These are phyloP conservation scores for Ctenoplectra terminalis DNA, from an alignment of 1,140 invertebrate species.

Conservation along the genomic window DNA sequence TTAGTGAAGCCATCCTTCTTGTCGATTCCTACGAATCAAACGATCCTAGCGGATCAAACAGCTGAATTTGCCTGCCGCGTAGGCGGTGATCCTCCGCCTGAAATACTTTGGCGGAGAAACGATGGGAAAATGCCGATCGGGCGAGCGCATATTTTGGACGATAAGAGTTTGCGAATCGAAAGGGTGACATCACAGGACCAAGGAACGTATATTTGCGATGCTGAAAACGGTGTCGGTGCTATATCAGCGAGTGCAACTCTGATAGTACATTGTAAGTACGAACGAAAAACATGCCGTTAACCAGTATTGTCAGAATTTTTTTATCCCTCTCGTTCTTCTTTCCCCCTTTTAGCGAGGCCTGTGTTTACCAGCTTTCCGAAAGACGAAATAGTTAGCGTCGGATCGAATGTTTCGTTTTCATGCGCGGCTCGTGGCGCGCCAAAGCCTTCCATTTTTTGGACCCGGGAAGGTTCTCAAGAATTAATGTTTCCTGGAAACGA, in stretches of 20 bases:
- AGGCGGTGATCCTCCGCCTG: constrained; percentile 94
- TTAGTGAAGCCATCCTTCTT: constrained; percentile 95
- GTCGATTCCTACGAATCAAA: constrained; percentile 92
- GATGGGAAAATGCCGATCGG: constrained; percentile 92
- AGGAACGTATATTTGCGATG: constrained; percentile 92
- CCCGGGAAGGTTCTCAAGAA: constrained; percentile 91
- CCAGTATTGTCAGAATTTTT: neutral
- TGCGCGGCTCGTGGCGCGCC: constrained; percentile 94
- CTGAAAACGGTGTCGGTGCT: constrained; percentile 90
- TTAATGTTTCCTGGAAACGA: constrained; percentile 93
- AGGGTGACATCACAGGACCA: constrained; percentile 90
- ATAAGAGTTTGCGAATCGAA: constrained; percentile 90
- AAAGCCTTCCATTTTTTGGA: constrained; percentile 94
- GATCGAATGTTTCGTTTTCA: constrained; percentile 90
- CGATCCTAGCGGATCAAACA: constrained; percentile 90
- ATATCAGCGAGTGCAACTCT: constrained; percentile 89
- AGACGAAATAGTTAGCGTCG: constrained; percentile 89
- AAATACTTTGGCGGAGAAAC: constrained; percentile 94
- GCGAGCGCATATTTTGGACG: constrained; percentile 88
- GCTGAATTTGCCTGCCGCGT: constrained; percentile 95
- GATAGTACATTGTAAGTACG: constrained; percentile 89
- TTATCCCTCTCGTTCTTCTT: neutral
- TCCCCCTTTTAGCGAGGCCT: constrained; percentile 86
- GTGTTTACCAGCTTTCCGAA: constrained; percentile 90
- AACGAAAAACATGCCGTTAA: neutral